phyloP scores from a whole-genome alignment of 2,797 vertebrate species.

The Cossypha niveicapilla region DNA sequence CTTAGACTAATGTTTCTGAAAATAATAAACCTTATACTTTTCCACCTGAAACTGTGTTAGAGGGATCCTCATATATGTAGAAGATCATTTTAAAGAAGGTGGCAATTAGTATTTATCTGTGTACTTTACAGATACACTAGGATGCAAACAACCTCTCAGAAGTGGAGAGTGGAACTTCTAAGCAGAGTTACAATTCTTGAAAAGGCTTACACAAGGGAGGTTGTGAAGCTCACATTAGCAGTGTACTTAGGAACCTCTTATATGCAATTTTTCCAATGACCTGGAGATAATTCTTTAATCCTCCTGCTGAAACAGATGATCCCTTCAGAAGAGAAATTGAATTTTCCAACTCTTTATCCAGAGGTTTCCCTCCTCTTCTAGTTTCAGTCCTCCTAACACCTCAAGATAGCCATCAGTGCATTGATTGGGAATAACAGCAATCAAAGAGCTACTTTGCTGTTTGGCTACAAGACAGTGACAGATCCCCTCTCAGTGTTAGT shows the following conservation, averaged over 20 bases:
- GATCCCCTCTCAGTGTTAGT: neutral
- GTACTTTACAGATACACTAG: neutral
- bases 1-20: neutral
- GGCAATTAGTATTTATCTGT: rapidly evolving
- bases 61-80: neutral
- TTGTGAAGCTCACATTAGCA: neutral
- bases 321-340: neutral
- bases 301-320: neutral
- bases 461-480: neutral
- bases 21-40: neutral
- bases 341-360: neutral
- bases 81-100: neutral
- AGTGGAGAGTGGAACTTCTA: neutral
- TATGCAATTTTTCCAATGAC: neutral
- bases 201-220: neutral
- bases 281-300: neutral
- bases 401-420: neutral
- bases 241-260: neutral
- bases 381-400: neutral
- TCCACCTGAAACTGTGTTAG: neutral
- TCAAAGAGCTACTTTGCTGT: neutral
- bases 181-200: neutral
- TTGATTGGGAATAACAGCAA: neutral
- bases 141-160: neutral
- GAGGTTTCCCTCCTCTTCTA: neutral